These are phyloP conservation scores for Cerastis rubricosa DNA, from an alignment of 2,888 invertebrate genomes.

Conservation along the genomic window DNA sequence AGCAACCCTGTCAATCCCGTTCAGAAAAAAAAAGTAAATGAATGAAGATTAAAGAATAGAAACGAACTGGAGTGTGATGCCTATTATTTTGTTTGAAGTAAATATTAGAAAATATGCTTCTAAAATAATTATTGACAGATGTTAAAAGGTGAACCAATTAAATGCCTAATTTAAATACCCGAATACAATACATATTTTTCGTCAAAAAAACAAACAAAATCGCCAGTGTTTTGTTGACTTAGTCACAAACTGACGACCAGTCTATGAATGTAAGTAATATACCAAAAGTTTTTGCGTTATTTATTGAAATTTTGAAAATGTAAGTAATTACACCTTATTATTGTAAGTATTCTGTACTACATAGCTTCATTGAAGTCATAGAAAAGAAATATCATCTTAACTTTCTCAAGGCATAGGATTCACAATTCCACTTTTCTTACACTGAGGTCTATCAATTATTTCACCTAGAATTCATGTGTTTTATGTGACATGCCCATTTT, in stretches of 20 bases:
- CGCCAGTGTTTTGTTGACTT: conserved; percentile 57
- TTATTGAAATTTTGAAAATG: neutral
- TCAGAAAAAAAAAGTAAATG: conserved; percentile 12
- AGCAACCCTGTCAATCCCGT: conserved; percentile 36
- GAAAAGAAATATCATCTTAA: conserved; percentile 3
- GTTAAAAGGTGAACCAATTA: conserved; percentile 18
- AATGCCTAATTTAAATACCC: neutral
- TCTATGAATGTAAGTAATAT: conserved; percentile 30
- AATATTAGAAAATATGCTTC: conserved; percentile 18
- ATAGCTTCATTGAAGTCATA: neutral
- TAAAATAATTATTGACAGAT: conserved; percentile 31
- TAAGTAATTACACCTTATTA: neutral
- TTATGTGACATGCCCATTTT: neutral
- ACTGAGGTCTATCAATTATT: neutral
- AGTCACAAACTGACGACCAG: conserved; percentile 20
- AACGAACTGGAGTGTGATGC: conserved; percentile 7
- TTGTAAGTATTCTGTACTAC: neutral
- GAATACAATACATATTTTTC: neutral
- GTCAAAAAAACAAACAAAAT: conserved; percentile 33
- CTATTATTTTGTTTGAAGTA: conserved; percentile 23
- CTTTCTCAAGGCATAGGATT: conserved; percentile 12
- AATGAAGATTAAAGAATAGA: conserved; percentile 13
- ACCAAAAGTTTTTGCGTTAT: conserved; percentile 3
- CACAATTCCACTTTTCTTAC: neutral
- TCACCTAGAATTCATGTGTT: neutral